Conservation (phyloP, 2,113 vertebrate species). For the Vidua chalybeata region DNA sequence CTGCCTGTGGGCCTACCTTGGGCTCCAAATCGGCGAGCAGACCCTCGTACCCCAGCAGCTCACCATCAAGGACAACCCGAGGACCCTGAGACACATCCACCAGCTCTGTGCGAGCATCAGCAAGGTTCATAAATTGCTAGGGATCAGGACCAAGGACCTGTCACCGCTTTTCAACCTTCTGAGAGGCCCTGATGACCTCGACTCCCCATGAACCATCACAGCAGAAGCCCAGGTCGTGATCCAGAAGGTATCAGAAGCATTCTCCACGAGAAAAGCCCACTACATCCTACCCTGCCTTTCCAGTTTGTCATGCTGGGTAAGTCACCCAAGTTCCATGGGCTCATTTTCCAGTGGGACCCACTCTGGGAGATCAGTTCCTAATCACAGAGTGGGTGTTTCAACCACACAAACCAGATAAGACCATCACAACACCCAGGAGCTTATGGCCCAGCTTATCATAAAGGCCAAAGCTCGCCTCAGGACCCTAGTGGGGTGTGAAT, state of each 20-base stretch:
- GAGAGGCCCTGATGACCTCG: background rate
- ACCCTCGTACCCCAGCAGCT: background rate
- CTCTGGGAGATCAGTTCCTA: background rate
- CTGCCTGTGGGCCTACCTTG: background rate
- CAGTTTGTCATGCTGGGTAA: background rate
- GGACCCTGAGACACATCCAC: background rate
- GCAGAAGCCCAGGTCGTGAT: background rate
- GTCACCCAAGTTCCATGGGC: background rate
- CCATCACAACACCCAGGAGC: background rate
- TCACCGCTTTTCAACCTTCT: background rate
- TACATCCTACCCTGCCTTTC: background rate
- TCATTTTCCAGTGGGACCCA: background rate
- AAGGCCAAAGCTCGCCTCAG: background rate
- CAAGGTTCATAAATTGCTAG: background rate
- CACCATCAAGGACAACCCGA: background rate
- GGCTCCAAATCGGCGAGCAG: fast-evolving
- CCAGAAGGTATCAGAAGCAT: background rate
- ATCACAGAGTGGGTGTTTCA: background rate
- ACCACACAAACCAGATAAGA: background rate
- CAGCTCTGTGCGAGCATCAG: background rate
- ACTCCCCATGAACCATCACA: background rate
- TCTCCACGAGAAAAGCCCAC: background rate
- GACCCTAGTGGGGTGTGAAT: background rate
- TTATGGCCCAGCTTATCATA: background rate
- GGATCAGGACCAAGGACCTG: background rate